Evolutionary conservation across 2,888 invertebrate genomes (phyloP), one percentile per base, ranked within the genome.

Genomic region (Crepidodera aurea): DNA sequence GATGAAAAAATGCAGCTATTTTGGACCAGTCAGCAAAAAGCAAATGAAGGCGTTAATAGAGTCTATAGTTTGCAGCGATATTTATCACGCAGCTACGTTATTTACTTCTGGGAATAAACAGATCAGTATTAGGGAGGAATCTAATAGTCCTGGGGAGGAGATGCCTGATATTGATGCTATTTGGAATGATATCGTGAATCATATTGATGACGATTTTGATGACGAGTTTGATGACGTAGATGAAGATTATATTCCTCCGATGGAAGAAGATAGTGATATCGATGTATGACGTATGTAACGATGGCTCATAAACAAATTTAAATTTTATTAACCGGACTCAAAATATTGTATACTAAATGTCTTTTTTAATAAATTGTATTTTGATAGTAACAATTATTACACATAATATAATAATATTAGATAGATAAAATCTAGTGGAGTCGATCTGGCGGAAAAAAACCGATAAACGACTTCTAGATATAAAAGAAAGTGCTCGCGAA

Each of bases 21-120:
- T 57, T 15, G 70, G 67, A 0, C 71, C 71, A 1, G 67, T 71
- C 1, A 72, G 58, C 51, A 55, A 63, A 12, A 70, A 66, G 48
- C 73, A 72, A 59, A 69, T 70, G 60, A 57, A 68, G 37, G 66
- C 69, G 8, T 40, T 73, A 34, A 57, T 70, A 8, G 66, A 68
- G 46, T 67, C 72, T 0, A 56, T 71, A 3, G 50, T 67, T 10
- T 59, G 56, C 12, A 67, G 67, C 34, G 58, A 68, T 10, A 56
- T 51, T 15, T 67, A 69, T 48, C 65, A 65, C 6, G 62, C 62
- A 0, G 69, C 70, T 6, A 65, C 69, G 2, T n/a, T 70, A 1
- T 54, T 54, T 22, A 62, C 58, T 13, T 56, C 58, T 2, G 51
- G 25, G 2, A 62, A 62, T 13, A 58, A 32, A 25, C 48, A 27